Conservation (phyloP, 2,888 invertebrate species). For the Stenolophus ochropezus region DNA sequence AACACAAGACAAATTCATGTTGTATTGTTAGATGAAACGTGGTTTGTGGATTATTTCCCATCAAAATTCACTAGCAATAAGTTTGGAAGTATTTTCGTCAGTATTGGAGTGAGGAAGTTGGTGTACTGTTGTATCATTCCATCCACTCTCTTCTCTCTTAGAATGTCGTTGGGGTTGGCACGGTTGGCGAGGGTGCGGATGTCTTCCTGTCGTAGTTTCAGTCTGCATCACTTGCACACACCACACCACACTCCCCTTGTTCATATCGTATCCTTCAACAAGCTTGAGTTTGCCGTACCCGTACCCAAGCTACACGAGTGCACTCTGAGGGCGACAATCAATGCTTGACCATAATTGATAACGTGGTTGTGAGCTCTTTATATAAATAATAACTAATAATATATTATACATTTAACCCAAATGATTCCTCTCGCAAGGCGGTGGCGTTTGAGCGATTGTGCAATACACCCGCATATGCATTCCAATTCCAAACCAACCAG, state of each 20-base stretch:
- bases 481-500: conserved; percentile 65
- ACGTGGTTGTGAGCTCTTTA: conserved; percentile 70
- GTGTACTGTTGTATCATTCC: conserved; percentile 70
- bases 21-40: conserved; percentile 61
- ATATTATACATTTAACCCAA: conserved; percentile 39
- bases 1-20: conserved; percentile 62
- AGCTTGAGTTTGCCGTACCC: conserved; percentile 22
- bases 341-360: conserved; percentile 67
- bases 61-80: conserved; percentile 75
- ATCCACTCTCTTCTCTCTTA: conserved; percentile 61
- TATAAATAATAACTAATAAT: conserved; percentile 43
- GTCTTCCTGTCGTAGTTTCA: too few species aligned
- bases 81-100: conserved; percentile 72
- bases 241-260: background rate
- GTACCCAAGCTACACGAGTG: conserved; percentile 30
- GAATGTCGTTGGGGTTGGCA: conserved; percentile 48
- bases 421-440: background rate
- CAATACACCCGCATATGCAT: conserved; percentile 64
- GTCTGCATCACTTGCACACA: conserved; percentile 1
- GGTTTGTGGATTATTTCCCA: conserved; percentile 65
- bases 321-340: conserved; percentile 58
- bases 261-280: too few species aligned
- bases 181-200: conserved; percentile 54
- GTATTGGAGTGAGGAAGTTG: conserved; percentile 73
- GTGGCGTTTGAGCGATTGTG: conserved; percentile 17